Conservation (phyloP, 2,888 invertebrate genomes). For the Parascotia fuliginaria region DNA sequence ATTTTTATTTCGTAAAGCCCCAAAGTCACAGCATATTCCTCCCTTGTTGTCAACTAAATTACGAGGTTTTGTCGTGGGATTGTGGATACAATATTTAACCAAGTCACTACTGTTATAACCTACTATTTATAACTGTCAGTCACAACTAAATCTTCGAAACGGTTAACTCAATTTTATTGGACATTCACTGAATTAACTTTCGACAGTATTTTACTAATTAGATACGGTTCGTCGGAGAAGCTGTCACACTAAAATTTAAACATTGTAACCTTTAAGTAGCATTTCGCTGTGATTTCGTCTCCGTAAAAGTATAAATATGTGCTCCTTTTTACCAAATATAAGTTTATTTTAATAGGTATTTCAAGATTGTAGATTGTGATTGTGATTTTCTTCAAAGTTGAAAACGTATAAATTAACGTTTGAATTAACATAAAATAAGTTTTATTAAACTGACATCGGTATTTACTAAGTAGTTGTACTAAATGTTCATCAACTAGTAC, state of each 20-base stretch:
- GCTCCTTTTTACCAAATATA: too few relatives aligned
- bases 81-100: constrained; percentile 22
- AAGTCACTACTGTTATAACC: constrained; percentile 16
- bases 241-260: background rate
- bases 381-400: too few relatives aligned
- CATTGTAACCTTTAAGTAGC: too few relatives aligned
- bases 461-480: too few relatives aligned
- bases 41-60: constrained; percentile 20
- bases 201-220: constrained; percentile 25
- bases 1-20: background rate
- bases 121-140: constrained; percentile 22
- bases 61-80: constrained; percentile 19
- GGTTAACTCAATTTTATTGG: constrained; percentile 26
- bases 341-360: too few relatives aligned
- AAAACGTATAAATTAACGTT: too few relatives aligned
- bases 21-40: constrained; percentile 19
- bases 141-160: constrained; percentile 23
- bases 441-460: too few relatives aligned
- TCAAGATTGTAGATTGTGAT: too few relatives aligned
- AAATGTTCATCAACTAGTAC: too few relatives aligned
- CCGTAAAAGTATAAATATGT: too few relatives aligned
- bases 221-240: background rate
- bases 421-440: too few relatives aligned
- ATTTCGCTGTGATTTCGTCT: too few relatives aligned
- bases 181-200: constrained; percentile 25